Evolutionary conservation across 2,113 vertebrate species (phyloP).

Genomic region (Cebidichthys violaceus): DNA sequence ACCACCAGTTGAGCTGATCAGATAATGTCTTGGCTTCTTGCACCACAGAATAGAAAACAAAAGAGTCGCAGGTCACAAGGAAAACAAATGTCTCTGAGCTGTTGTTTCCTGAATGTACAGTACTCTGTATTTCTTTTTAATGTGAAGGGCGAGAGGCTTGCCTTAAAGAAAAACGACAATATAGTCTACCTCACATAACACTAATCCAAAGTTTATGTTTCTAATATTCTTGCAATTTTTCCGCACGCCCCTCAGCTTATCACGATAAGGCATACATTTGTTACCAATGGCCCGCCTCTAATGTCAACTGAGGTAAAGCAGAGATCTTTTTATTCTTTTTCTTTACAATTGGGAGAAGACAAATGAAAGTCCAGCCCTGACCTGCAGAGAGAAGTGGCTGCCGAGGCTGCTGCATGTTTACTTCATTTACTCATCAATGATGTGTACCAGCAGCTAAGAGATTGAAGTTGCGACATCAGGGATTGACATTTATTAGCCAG

Average conservation of each 20-base stretch:
- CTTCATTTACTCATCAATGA: slow-evolving; percentile 76
- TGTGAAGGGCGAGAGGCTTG: slow-evolving; percentile 13
- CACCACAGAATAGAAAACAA: slow-evolving; percentile 13
- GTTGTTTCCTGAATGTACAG: slow-evolving; percentile 23
- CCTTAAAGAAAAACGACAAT: slow-evolving; percentile 29
- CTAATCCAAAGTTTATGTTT: slow-evolving; percentile 60
- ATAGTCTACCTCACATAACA: slow-evolving; percentile 36
- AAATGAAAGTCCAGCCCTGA: slow-evolving; percentile 43
- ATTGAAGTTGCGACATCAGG: slow-evolving; percentile 68
- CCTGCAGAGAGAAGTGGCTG: slow-evolving; percentile 28
- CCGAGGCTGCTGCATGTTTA: slow-evolving; percentile 33
- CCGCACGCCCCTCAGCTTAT: neutral
- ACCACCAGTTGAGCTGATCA: slow-evolving; percentile 6
- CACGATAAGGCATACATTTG: slow-evolving; percentile 30
- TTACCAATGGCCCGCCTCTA: neutral
- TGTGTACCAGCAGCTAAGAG: slow-evolving; percentile 65
- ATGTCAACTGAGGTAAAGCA: slow-evolving; percentile 1
- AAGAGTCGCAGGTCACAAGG: neutral
- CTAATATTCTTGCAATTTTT: slow-evolving; percentile 37
- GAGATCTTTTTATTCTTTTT: slow-evolving; percentile 8
- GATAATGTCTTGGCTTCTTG: slow-evolving; percentile 8
- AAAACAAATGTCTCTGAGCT: slow-evolving; percentile 10
- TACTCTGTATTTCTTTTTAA: slow-evolving; percentile 61
- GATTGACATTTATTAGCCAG: slow-evolving; percentile 67
- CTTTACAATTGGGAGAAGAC: slow-evolving; percentile 39